phyloP scores from a whole-genome alignment of 2,797 vertebrate genomes.

The Sternarchorhynchus goeldii region DNA sequence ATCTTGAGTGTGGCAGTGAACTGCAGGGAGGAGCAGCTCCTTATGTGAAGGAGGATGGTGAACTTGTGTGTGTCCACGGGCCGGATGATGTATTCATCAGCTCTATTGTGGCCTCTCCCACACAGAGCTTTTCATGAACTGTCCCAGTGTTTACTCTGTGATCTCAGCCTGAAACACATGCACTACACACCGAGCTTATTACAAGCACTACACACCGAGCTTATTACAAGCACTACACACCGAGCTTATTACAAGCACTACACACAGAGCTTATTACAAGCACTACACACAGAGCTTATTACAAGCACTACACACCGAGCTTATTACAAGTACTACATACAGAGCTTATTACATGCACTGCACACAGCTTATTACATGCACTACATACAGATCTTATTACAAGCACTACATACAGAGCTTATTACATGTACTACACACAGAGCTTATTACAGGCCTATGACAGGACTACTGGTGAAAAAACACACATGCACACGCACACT shows the following conservation, averaged over 20 bases:
- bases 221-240: no score
- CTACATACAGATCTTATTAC: no score
- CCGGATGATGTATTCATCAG: constrained; percentile 47
- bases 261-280: no score
- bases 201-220: no score
- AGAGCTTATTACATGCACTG: no score
- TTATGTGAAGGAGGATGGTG: background rate
- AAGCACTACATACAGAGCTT: no score
- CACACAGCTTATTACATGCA: no score
- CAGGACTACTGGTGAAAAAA: constrained; percentile 49
- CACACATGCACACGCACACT: constrained; percentile 43
- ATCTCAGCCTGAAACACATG: constrained; percentile 45
- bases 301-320: constrained; percentile 1
- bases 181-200: constrained; percentile 54
- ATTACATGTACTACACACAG: background rate
- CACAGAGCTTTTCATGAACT: constrained; percentile 45
- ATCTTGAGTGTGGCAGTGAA: background rate
- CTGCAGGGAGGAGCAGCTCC: background rate
- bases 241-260: no score
- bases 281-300: no score
- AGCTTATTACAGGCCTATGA: constrained; percentile 63
- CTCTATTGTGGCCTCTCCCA: constrained; percentile 49
- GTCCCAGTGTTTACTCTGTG: constrained; percentile 65
- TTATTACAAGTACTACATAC: constrained; percentile 57
- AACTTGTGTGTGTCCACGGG: constrained; percentile 14